Evolutionary conservation across 2,888 invertebrate genomes (phyloP), one percentile per base, ranked within the genome.

Genomic region (Abrostola triplasia): DNA sequence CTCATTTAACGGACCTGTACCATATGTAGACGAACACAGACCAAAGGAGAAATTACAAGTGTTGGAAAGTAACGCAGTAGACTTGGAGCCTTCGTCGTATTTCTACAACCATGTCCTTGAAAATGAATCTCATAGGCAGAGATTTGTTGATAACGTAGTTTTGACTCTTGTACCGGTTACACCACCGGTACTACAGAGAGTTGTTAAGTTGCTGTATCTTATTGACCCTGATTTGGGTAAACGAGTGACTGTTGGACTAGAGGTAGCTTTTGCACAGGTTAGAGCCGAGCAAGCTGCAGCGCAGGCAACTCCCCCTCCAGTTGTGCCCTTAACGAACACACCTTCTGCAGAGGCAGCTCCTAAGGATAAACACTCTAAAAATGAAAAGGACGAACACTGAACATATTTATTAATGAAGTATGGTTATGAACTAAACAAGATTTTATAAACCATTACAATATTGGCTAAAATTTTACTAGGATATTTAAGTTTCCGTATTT

Each of bases 221-320:
- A 97, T 97, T 0, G 97, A 98, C 87, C 87, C 95, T 0, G 96
- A 97, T 44, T 96, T 98, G 67, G 97, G 98, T 0, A 94, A 90
- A 70, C 93, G 95, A 85, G 91, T 98, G 10, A 94, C 95, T 48
- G 48, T 35, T n/a, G 64, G 63, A 0, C 61, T 82, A 36, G 54
- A 61, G 57, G 59, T 53, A 7, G 54, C 70, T 60, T 47, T 24
- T 47, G 24, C 44, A 24, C 44, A 47, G 24, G 24, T 4, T 24
- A 24, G 24, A 24, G 24, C 24, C 24, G 1, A 24, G 44, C 13
- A 47, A 47, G 44, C 44, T 2, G 44, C 44, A 9, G 44, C 13
- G 9, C 44, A 13, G 44, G 13, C 9, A 9, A 47, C 44, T 9
- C 44, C 44, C 0, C 5, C 44, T 12, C 44, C 44, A 47, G 24